phyloP scores from a whole-genome alignment of 2,113 vertebrate genomes.

The Cettia cetti region DNA sequence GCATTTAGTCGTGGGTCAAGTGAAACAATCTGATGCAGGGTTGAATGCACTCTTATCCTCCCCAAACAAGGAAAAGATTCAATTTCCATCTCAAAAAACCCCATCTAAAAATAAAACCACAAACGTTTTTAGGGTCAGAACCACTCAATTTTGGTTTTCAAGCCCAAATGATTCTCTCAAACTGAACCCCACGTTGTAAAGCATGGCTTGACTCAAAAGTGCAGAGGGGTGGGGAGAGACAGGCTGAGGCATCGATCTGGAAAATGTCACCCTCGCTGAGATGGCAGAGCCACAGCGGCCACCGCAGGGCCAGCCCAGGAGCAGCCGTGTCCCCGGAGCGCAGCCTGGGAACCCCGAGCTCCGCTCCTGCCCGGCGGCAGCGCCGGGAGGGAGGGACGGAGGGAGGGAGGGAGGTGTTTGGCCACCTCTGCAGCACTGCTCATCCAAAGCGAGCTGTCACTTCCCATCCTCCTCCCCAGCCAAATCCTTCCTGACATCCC shows the following conservation, averaged over 20 bases:
- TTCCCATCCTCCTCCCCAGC: background rate
- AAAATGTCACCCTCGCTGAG: background rate
- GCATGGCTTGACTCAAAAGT: background rate
- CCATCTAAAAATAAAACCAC: constrained; percentile 6
- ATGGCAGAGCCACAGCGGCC: background rate
- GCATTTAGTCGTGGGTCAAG: constrained; percentile 11
- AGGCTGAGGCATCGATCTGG: background rate
- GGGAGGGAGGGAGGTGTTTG: background rate
- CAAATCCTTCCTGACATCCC: constrained; percentile 43
- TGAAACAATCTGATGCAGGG: constrained; percentile 15
- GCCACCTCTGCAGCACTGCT: background rate
- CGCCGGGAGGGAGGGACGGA: background rate
- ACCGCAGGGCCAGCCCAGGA: accelerated
- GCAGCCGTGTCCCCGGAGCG: accelerated
- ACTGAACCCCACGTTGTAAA: background rate
- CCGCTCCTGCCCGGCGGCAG: background rate
- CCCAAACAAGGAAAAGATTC: background rate
- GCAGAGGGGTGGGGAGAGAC: background rate
- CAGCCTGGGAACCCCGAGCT: background rate
- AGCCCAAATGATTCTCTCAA: background rate
- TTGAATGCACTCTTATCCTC: background rate
- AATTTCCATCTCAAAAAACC: background rate
- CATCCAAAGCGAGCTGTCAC: background rate
- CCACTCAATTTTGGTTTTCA: background rate
- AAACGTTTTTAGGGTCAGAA: constrained; percentile 3